Percentiles rank a stretch among this genome's conserved stretches.
Evolutionary conservation across 2,888 invertebrate genomes (phyloP).

Genomic region (Lydus trimaculatus): DNA sequence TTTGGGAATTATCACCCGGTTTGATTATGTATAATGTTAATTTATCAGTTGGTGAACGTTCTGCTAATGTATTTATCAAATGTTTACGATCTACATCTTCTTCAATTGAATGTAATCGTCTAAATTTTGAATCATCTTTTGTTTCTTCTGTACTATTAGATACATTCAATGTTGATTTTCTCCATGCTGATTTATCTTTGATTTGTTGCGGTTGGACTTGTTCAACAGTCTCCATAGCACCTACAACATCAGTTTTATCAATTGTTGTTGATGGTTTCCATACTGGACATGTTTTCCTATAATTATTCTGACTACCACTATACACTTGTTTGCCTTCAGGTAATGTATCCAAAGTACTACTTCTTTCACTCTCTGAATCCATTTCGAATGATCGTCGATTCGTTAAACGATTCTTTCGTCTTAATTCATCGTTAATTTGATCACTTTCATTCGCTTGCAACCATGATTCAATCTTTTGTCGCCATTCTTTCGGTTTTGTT

Average conservation of each 20-base stretch:
- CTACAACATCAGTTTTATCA: slow-evolving; percentile 83
- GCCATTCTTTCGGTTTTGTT: slow-evolving; percentile 74
- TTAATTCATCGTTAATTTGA: slow-evolving; percentile 73
- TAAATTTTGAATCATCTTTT: slow-evolving; percentile 68
- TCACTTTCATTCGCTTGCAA: slow-evolving; percentile 86
- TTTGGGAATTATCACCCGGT: slow-evolving; percentile 56
- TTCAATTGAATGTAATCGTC: slow-evolving; percentile 66
- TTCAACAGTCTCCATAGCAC: slow-evolving; percentile 87
- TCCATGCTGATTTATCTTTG: slow-evolving; percentile 80
- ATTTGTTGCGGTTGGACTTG: slow-evolving; percentile 74
- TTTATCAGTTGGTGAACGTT: slow-evolving; percentile 63
- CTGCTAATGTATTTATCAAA: slow-evolving; percentile 66
- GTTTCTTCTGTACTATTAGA: slow-evolving; percentile 71
- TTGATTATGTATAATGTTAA: slow-evolving; percentile 68
- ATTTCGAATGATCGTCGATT: slow-evolving; percentile 83
- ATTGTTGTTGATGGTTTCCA: slow-evolving; percentile 82
- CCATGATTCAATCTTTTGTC: slow-evolving; percentile 92
- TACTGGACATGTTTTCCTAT: slow-evolving; percentile 74
- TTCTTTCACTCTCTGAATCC: slow-evolving; percentile 87
- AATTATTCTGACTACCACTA: slow-evolving; percentile 60
- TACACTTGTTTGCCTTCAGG: slow-evolving; percentile 73
- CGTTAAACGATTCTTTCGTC: slow-evolving; percentile 69
- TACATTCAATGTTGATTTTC: slow-evolving; percentile 74
- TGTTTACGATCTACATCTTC: slow-evolving; percentile 63
- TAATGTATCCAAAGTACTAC: slow-evolving; percentile 75